phyloP scores from a whole-genome alignment of 2,113 vertebrate species.

The Amphilophus citrinellus region DNA sequence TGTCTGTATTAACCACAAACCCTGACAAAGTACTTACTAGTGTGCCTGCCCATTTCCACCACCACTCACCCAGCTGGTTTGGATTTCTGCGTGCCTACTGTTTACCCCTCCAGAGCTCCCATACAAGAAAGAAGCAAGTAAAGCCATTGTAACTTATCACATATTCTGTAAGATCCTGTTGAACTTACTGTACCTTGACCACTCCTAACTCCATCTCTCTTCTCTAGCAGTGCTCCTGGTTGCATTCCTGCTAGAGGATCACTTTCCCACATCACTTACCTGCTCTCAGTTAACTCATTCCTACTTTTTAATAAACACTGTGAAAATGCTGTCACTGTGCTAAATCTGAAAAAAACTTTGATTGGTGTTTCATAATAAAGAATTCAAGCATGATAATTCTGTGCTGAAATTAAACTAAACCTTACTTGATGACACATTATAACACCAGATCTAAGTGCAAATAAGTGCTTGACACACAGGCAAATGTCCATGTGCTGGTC shows the following conservation, averaged over 20 bases:
- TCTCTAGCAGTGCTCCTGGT: not conserved
- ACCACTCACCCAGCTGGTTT: not conserved
- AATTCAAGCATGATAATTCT: not conserved
- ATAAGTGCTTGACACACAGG: constrained; percentile 39
- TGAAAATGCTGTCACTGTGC: not conserved
- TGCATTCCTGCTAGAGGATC: no score
- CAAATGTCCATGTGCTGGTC: constrained; percentile 62
- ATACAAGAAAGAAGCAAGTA: not conserved
- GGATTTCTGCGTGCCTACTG: not conserved
- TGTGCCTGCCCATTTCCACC: not conserved
- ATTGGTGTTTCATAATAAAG: not conserved
- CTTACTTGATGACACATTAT: not conserved
- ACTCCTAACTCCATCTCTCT: not conserved
- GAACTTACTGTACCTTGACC: not conserved
- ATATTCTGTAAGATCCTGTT: not conserved
- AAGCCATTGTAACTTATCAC: not conserved
- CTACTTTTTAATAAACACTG: not conserved
- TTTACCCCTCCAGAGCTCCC: not conserved
- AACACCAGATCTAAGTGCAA: not conserved
- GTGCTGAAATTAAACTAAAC: not conserved
- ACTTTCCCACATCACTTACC: no score
- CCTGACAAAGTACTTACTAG: not conserved
- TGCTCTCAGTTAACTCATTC: no score
- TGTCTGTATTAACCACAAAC: no score
- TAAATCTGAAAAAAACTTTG: not conserved